Evolutionary conservation across 2,797 vertebrate species (phyloP), one percentile per base, ranked within the genome.

Genomic region (Pteronotus mesoamericanus): DNA sequence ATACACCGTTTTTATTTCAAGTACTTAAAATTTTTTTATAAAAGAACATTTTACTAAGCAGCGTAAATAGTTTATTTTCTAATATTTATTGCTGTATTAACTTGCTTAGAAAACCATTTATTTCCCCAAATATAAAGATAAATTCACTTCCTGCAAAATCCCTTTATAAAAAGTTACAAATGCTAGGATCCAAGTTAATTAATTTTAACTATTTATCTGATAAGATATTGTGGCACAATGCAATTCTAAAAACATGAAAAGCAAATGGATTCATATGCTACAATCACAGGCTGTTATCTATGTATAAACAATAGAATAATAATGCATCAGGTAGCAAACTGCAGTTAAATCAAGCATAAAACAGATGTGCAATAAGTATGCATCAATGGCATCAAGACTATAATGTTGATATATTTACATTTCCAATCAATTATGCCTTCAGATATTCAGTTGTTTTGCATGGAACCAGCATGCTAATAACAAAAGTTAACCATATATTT

Each of bases 331-430:
- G 44, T 83, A 97, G 53, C 72, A 96, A 37, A 21, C 53, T 0
- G 0, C 18, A 83, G 86, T 94, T 94, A 96, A 90, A 96, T n/a
- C 24, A 71, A 95, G 72, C 57, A 87, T 96, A 96, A 97, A 98
- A 37, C 55, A 97, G 93, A 93, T 97, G 94, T 93, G 79, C 84
- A 85, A 53, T 59, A 61, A 94, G 80, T 79, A 92, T 69, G 89
- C 71, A 97, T 97, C 94, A 8, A 93, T 94, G 78, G 69, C 74
- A 86, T 44, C 92, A 66, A 89, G 91, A 96, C 82, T 83, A 26
- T 95, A 97, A 95, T 87, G 53, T 77, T 89, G 78, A 86, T 75
- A 72, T 91, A 84, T 96, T 97, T 97, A 97, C 32, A 89, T 74
- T 93, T 83, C 86, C 19, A 92, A 96, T 96, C 97, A 95, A 96